These are phyloP conservation scores for Lepidostoma basale DNA, from an alignment of 1,140 invertebrate species.

Conservation along the genomic window DNA sequence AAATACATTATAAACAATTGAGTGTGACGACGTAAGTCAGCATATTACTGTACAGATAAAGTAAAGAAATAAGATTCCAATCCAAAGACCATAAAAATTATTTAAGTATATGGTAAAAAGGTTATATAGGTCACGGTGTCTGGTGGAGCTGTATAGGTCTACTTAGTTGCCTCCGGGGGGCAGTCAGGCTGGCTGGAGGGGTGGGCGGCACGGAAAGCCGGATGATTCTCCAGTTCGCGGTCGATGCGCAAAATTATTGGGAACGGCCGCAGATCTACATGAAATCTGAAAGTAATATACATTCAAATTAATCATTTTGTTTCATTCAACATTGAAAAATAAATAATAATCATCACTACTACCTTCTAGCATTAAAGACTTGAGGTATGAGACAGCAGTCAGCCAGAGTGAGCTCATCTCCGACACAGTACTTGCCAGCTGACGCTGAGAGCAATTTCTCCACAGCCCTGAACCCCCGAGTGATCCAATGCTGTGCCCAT, in stretches of 20 bases:
- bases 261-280: constrained; percentile 87
- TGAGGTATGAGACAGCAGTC: constrained; percentile 96
- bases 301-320: neutral
- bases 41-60: too few species aligned
- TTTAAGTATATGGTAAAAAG: too few species aligned
- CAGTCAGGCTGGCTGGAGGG: constrained; percentile 91
- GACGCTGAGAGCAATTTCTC: constrained; percentile 84
- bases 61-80: too few species aligned
- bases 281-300: constrained; percentile 71
- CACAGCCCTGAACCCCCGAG: constrained; percentile 84
- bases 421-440: constrained; percentile 93
- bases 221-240: constrained; percentile 83
- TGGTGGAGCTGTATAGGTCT: neutral
- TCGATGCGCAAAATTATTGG: constrained; percentile 88
- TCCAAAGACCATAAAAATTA: too few species aligned
- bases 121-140: neutral
- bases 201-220: constrained; percentile 86
- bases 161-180: constrained; percentile 82
- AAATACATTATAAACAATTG: too few species aligned
- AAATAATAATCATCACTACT: constrained; percentile 24
- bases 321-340: neutral
- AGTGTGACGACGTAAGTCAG: too few species aligned
- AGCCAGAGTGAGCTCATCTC: constrained; percentile 90
- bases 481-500: constrained; percentile 94
- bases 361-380: constrained; percentile 87